Conservation (phyloP, 2,888 invertebrate species). For the Leucozona laternaria region DNA sequence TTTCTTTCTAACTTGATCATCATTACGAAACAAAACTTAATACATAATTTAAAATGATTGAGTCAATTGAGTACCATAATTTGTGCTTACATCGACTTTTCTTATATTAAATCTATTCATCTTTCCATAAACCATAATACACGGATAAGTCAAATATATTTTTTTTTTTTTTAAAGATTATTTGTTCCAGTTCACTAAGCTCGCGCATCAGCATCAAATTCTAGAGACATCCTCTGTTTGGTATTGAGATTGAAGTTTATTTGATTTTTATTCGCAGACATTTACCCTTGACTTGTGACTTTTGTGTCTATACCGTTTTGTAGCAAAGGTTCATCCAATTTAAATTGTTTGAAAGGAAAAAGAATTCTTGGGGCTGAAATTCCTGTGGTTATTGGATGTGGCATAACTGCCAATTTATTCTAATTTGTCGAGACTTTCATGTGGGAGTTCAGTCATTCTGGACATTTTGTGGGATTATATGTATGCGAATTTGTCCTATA, state of each 20-base stretch:
- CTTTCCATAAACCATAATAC: background rate
- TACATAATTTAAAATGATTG: background rate
- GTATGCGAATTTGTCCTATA: background rate
- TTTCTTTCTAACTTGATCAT: background rate
- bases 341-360: constrained; percentile 4
- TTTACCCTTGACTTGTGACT: constrained; percentile 8
- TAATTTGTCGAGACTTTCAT: constrained; percentile 13
- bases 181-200: constrained; percentile 24
- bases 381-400: background rate
- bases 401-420: constrained; percentile 22
- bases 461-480: background rate
- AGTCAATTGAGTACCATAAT: background rate
- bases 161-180: background rate
- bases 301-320: background rate
- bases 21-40: background rate
- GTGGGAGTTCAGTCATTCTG: background rate
- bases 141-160: background rate
- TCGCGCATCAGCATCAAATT: background rate
- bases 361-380: background rate
- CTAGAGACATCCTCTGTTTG: constrained; percentile 10
- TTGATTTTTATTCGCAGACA: constrained; percentile 29
- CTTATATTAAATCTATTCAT: background rate
- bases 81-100: background rate
- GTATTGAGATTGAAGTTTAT: constrained; percentile 23
- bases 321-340: constrained; percentile 17